Conservation (phyloP, 2,797 vertebrate genomes). For the Acrossocheilus wenchowensis region DNA sequence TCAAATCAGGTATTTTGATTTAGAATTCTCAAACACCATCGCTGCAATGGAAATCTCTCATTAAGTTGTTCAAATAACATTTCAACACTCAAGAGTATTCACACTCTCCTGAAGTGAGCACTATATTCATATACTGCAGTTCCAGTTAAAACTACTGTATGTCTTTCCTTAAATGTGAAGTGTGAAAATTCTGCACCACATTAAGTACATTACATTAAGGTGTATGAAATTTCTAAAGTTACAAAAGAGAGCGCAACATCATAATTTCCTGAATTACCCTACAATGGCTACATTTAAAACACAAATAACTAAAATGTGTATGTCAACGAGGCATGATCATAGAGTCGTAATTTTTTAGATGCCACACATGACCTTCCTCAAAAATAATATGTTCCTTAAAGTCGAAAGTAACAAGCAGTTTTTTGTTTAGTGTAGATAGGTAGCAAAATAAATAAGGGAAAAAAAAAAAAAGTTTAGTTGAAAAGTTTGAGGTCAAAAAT, state of each 20-base stretch:
- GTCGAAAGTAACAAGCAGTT: no score
- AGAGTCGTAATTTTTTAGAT: no score
- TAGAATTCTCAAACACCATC: conserved; percentile 39
- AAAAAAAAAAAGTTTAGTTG: no score
- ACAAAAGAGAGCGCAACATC: not conserved
- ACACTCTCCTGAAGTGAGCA: not conserved
- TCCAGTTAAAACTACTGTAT: not conserved
- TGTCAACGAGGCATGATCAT: no score
- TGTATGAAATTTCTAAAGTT: not conserved
- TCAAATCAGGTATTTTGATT: conserved; percentile 72
- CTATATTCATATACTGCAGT: not conserved
- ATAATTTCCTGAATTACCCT: no score
- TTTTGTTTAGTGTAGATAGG: no score
- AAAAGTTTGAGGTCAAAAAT: no score
- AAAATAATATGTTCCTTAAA: no score
- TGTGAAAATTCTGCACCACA: not conserved
- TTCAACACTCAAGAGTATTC: conserved; percentile 9
- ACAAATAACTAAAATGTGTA: no score
- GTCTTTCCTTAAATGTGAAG: not conserved
- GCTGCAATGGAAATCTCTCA: conserved; percentile 34
- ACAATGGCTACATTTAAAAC: no score
- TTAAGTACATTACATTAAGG: not conserved
- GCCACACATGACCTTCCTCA: no score
- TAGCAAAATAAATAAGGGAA: no score
- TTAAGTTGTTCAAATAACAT: conserved; percentile 37